Base-by-base conservation (phyloP, 2,113 vertebrate genomes). In the Acrocephalus kingi region DNA sequence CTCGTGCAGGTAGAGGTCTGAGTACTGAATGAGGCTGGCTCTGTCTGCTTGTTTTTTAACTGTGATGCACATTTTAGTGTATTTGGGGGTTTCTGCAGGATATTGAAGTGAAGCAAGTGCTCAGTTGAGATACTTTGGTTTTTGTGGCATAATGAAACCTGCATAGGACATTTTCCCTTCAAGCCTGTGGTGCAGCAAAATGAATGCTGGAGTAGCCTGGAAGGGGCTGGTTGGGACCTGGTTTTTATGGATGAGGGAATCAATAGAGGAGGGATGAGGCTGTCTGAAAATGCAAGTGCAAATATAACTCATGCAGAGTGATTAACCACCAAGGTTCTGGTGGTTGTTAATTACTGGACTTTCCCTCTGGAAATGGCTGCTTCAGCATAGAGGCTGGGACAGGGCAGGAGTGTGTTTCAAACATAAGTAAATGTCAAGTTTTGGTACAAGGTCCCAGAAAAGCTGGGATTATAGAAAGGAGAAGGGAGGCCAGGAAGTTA, bases 11-110 rank as follows among this genome's bases (percentile, higher is more conserved):
- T 8, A 68, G 37, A 66, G 35, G 28, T 85, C 33, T 10, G 17
- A 61, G 59, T 31, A 21, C 2, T 59, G 28, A 75, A 28, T 0
- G 0, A 27, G 41, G 22, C 30, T 76, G 1, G 22, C 35, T 62
- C 1, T 24, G 19, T 24, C 20, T 61, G 22, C 21, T 18, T 43
- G 10, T 0, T 33, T 79, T 73, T 73, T 27, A 84, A 46, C 13
- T 18, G 19, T 52, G 41, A 28, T 59, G 39, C 3, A 39, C 0
- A 0, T 43, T 93, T 55, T 51, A 61, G 37, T 5, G 20, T 6
- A 56, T 56, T 25, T 1, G 1, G 18, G 9, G 3, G 19, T 67
- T 91, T 78, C n/a, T 67, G 28, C 10, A 27, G 31, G 22, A 9
- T 24, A 21, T 6, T 3, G 5, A 63, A 41, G 23, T 7, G 46